These are phyloP conservation scores for Pachyrhynchus sulphureomaculatus DNA, from an alignment of 1,140 invertebrate species.

Conservation along the genomic window DNA sequence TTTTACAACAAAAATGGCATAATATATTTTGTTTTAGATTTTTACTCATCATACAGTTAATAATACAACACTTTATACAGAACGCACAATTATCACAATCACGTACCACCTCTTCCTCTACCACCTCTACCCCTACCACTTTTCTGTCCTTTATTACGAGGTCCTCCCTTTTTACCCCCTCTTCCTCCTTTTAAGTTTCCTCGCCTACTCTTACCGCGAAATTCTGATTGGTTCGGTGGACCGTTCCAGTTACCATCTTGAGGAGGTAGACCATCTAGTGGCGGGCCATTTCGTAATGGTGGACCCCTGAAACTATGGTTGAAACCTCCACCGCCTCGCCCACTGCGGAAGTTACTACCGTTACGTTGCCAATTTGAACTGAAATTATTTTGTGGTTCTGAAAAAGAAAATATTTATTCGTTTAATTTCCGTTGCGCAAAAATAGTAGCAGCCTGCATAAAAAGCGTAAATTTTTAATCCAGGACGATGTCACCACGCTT, in stretches of 20 bases:
- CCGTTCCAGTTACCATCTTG: slow-evolving; percentile 34
- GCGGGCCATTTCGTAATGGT: neutral
- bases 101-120: neutral
- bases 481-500: too few relatives aligned
- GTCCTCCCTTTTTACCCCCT: neutral
- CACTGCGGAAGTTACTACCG: slow-evolving; percentile 18
- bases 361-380: slow-evolving; percentile 27
- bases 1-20: too few relatives aligned
- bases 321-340: slow-evolving; percentile 8
- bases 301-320: slow-evolving; percentile 20
- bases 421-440: too few relatives aligned
- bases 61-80: too few relatives aligned
- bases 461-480: too few relatives aligned
- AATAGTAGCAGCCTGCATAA: too few relatives aligned
- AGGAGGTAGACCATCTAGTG: neutral
- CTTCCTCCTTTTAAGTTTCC: neutral
- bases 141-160: neutral
- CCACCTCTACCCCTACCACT: neutral
- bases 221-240: slow-evolving; percentile 15
- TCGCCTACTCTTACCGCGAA: neutral
- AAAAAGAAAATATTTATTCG: slow-evolving; percentile 17
- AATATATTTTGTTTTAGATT: too few relatives aligned
- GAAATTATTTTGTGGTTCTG: slow-evolving; percentile 7
- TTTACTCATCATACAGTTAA: too few relatives aligned
- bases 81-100: slow-evolving; percentile 5